phyloP scores from a whole-genome alignment of 2,797 vertebrate species.

The Cephalopachus bancanus region DNA sequence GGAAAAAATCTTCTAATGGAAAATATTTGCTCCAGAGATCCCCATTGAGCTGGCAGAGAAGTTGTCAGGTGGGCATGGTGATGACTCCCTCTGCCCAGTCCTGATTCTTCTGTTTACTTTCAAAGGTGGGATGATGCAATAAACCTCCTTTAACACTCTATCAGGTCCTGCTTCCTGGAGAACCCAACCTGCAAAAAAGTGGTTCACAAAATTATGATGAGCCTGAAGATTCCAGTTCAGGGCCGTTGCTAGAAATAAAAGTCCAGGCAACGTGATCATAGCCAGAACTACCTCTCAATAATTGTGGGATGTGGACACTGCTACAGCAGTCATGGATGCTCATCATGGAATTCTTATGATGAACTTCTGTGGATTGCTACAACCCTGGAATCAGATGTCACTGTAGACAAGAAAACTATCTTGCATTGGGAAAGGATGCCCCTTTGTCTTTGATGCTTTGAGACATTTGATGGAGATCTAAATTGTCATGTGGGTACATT shows the following conservation, averaged over 20 bases:
- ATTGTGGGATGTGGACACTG: not conserved
- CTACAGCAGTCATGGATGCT: not conserved
- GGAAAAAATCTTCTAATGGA: not conserved
- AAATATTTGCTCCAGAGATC: not conserved
- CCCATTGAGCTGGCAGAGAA: not conserved
- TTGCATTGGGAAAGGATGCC: not conserved
- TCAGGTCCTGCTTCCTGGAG: not conserved
- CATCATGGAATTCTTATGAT: accelerated
- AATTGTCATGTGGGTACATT: not conserved
- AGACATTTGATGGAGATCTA: not conserved
- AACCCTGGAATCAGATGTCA: not conserved
- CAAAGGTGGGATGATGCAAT: not conserved
- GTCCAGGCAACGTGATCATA: no score
- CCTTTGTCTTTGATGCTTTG: not conserved
- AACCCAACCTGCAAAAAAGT: not conserved
- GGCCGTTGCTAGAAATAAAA: not conserved
- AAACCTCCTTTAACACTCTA: not conserved
- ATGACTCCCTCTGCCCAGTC: not conserved
- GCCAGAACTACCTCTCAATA: not conserved
- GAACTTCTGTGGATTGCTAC: not conserved
- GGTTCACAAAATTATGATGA: no score
- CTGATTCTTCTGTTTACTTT: not conserved
- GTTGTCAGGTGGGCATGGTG: not conserved
- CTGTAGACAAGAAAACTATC: not conserved
- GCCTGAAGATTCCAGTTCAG: not conserved